Conservation (phyloP, 2,113 vertebrate species). For the Phrynosoma platyrhinos region DNA sequence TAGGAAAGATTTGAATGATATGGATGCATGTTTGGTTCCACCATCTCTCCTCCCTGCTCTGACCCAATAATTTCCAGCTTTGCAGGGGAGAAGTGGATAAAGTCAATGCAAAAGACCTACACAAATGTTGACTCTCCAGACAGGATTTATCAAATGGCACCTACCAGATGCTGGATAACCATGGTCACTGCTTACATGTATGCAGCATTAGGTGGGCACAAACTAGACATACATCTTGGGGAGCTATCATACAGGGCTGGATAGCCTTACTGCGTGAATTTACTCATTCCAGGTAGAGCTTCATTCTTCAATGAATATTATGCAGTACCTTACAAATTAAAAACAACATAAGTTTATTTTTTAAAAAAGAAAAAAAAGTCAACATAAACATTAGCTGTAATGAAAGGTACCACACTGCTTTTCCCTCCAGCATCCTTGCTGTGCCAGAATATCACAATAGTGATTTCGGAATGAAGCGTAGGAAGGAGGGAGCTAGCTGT, state of each 20-base stretch:
- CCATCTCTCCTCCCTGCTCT: neutral
- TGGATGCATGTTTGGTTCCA: neutral
- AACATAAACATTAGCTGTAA: slow-evolving; percentile 13
- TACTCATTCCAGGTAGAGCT: slow-evolving; percentile 5
- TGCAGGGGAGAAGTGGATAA: neutral
- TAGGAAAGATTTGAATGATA: slow-evolving; percentile 15
- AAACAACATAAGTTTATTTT: slow-evolving; percentile 14
- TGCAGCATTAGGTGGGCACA: neutral
- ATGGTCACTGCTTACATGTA: neutral
- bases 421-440: neutral
- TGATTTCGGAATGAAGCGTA: neutral
- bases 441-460: neutral
- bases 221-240: neutral
- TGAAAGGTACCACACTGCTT: slow-evolving; percentile 4
- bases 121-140: neutral
- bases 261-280: neutral
- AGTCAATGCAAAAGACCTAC: neutral
- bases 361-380: neutral
- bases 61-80: slow-evolving; percentile 36
- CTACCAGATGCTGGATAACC: neutral
- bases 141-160: neutral
- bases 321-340: neutral
- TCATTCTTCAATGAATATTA: neutral
- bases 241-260: neutral
- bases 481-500: neutral